Conservation (phyloP, 2,797 vertebrate species). For the Onychomys torridus region DNA sequence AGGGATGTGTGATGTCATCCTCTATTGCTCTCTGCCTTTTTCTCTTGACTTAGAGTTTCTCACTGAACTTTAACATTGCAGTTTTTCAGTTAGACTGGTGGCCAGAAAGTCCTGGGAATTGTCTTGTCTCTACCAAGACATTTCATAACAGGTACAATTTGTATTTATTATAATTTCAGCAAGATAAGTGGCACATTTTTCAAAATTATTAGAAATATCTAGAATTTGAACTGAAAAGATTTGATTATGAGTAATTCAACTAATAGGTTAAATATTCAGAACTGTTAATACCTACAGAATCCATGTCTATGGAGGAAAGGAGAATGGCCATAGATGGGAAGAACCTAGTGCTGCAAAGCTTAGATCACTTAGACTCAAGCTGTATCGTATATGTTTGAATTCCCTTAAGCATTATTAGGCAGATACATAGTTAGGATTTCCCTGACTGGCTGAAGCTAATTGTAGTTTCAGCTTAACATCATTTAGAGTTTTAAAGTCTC, state of each 20-base stretch:
- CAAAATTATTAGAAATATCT: neutral
- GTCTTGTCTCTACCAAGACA: neutral
- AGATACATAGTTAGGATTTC: neutral
- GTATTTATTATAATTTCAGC: neutral
- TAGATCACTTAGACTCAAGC: neutral
- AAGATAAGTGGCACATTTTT: neutral
- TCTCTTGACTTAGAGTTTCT: neutral
- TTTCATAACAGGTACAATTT: neutral
- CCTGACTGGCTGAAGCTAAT: neutral
- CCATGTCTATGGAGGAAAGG: neutral
- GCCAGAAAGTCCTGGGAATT: neutral
- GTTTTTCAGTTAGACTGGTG: neutral
- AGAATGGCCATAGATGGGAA: rapidly evolving
- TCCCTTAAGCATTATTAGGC: neutral
- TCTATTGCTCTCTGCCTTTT: neutral
- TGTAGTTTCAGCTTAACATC: too few relatives aligned
- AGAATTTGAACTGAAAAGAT: neutral
- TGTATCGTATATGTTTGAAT: neutral
- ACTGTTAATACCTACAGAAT: neutral
- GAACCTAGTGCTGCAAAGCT: neutral
- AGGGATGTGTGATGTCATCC: neutral
- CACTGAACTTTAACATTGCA: neutral
- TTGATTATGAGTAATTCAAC: neutral
- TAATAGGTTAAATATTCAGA: neutral
- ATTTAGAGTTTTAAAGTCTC: neutral